A percentile compares a stretch with the other conserved stretches of the same genome.
Conservation (phyloP, 2,113 vertebrate species). For the Heterotis niloticus region DNA sequence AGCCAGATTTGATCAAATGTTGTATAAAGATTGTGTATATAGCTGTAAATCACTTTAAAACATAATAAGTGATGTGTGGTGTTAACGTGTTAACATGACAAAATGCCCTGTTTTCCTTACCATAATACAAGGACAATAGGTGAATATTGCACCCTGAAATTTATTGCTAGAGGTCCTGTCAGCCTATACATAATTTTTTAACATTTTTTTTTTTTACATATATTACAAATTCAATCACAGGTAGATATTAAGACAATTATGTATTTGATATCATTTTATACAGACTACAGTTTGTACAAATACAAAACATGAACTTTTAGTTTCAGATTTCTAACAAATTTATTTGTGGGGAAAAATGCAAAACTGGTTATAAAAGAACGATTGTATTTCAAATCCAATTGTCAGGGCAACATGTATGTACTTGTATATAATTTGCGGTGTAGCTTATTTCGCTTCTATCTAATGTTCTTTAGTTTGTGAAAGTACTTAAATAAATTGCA, state of each 20-base stretch:
- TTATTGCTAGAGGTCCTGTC: conserved; percentile 7
- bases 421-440: conserved; percentile 34
- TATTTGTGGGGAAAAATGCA: neutral
- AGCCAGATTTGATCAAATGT: conserved; percentile 38
- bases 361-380: conserved; percentile 15
- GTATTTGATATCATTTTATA: conserved; percentile 10
- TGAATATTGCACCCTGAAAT: conserved; percentile 14
- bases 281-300: conserved; percentile 4
- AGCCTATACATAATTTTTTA: conserved; percentile 14
- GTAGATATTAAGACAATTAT: conserved; percentile 5
- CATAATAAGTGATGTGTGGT: conserved; percentile 28
- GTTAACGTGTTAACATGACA: conserved; percentile 39
- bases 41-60: conserved; percentile 40
- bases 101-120: conserved; percentile 32
- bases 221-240: conserved; percentile 3
- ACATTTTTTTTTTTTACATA: neutral
- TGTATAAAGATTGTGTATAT: conserved; percentile 54
- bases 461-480: conserved; percentile 29
- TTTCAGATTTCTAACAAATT: neutral
- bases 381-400: conserved; percentile 28
- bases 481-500: conserved; percentile 36
- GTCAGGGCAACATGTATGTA: conserved; percentile 34
- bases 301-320: neutral
- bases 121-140: conserved; percentile 17
- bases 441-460: conserved; percentile 25